Evolutionary conservation across 2,888 invertebrate genomes (phyloP).

Genomic region (Pseudococcus longispinus): DNA sequence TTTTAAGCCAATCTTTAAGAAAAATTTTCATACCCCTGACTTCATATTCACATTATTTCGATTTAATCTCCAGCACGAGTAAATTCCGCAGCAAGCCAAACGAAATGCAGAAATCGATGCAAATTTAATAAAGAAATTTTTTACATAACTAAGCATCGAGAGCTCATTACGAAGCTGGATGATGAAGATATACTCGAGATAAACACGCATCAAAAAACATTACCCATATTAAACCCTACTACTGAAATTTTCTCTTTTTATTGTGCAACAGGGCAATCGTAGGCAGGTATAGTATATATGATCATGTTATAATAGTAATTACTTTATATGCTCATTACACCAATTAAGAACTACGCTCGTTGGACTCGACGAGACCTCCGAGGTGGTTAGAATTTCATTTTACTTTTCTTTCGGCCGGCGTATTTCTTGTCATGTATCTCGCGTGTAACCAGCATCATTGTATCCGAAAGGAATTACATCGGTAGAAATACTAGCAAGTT

Average conservation of each 20-base stretch:
- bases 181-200: not conserved
- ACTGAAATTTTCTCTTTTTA: constrained; percentile 6
- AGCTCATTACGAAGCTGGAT: not conserved
- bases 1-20: too few species aligned
- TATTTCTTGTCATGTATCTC: too few species aligned
- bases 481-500: not conserved
- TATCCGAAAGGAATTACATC: not conserved
- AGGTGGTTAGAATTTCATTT: not conserved
- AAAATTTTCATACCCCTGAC: too few species aligned
- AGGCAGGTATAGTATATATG: not conserved
- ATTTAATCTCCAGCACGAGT: not conserved
- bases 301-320: not conserved
- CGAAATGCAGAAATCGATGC: not conserved
- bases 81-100: not conserved
- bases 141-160: not conserved
- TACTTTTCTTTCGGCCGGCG: not conserved
- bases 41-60: not conserved
- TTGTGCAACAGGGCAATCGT: not conserved
- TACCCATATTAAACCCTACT: not conserved
- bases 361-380: not conserved
- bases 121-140: not conserved
- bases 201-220: not conserved
- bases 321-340: not conserved
- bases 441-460: not conserved
- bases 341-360: not conserved